Base-by-base conservation (phyloP, 2,113 vertebrate genomes). In the Callithrix jacchus region DNA sequence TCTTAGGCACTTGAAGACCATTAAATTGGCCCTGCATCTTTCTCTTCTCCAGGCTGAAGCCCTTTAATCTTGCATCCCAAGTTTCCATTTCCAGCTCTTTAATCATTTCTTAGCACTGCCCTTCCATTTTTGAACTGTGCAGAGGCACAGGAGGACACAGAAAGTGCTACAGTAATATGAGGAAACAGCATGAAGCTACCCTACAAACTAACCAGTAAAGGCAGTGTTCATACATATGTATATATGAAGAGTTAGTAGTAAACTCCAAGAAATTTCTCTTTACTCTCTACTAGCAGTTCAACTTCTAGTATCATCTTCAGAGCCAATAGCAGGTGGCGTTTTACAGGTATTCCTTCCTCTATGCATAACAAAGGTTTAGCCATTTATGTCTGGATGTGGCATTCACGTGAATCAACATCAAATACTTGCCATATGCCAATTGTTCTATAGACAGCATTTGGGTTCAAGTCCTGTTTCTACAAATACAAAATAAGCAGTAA, bases 1-100 rank as follows among this genome's bases (percentile, higher is more conserved):
- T 96, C 89, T 79, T 87, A 93, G 82, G 45, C 21, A 76, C 82
- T 89, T 92, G 92, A 95, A 92, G 85, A 79, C 76, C 92, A 25
- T 86, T 92, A 93, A 91, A 30, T 45, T 11, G 42, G 45, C 5
- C 23, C 10, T n/a, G 66, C 45, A 89, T 70, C 52, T 87, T 92
- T 92, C 74, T 86, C 56, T 87, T 85, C 89, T 49, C 37, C 37
- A 49, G 16, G 25, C 47, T 80, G 81, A 92, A 87, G 89, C 93
- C n/a, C 42, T 96, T 97, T 87, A 21, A 83, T 95, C 70, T 89
- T 56, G 87, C 76, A 79, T 93, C 66, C 47, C n/a, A 23, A 77
- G 30, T 87, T 91, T 21, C 79, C 21, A 87, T 93, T 92, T 49
- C 79, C 25, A 77, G 20, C 16, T n/a, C 77, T 95, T 94, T 93